These are phyloP conservation scores for Protonemura montana DNA, from an alignment of 2,888 invertebrate genomes.

Conservation along the genomic window DNA sequence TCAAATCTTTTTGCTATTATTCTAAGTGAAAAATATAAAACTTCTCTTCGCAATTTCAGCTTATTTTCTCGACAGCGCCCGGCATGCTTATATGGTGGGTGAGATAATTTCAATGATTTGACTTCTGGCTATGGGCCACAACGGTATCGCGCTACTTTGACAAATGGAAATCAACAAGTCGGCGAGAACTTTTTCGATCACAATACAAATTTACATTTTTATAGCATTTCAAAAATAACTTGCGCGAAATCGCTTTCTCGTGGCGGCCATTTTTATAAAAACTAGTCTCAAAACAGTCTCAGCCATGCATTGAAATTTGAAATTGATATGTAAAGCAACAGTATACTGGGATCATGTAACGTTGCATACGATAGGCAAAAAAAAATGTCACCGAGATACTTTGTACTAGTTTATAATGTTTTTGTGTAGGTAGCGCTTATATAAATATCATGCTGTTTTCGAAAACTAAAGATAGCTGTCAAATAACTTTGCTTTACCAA, in stretches of 20 bases:
- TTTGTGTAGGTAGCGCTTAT: too few species aligned
- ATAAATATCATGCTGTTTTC: too few species aligned
- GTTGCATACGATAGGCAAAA: too few species aligned
- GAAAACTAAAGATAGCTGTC: too few species aligned
- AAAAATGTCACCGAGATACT: neutral
- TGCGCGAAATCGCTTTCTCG: neutral
- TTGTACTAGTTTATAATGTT: neutral
- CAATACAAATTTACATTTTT: neutral
- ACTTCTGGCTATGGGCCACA: neutral
- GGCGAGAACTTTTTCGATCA: neutral
- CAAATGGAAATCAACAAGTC: neutral
- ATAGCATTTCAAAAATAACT: constrained; percentile 12
- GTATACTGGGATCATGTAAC: too few species aligned
- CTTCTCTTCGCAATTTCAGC: too few species aligned
- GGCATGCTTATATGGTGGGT: neutral
- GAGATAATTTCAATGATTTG: neutral
- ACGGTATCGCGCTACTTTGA: neutral
- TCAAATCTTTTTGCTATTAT: neutral
- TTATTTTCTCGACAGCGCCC: neutral
- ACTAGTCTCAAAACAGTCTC: neutral
- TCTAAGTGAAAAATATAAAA: too few species aligned
- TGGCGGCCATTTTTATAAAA: neutral
- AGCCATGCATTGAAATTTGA: neutral
- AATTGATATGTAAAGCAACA: neutral
- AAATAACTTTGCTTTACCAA: too few species aligned